phyloP scores from a whole-genome alignment of 1,140 invertebrate species.

The Scaptomyza montana region DNA sequence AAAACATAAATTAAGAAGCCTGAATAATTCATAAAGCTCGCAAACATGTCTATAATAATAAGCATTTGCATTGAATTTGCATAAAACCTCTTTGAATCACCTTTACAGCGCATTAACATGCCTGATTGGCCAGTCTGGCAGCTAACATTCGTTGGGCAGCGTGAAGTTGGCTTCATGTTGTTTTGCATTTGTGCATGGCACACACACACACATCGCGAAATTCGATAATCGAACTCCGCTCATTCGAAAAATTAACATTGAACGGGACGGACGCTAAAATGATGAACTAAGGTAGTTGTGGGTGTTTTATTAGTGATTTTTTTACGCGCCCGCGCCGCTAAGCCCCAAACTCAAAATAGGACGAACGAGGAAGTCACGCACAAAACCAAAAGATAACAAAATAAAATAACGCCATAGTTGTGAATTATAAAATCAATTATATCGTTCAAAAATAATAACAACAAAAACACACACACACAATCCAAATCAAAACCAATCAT shows the following conservation, averaged over 20 bases:
- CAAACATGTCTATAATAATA: neutral
- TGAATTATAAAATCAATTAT: constrained; percentile 35
- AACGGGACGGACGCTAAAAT: constrained; percentile 36
- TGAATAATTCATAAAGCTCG: neutral
- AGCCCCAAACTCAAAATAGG: constrained; percentile 45
- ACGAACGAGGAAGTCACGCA: constrained; percentile 50
- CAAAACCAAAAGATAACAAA: constrained; percentile 27
- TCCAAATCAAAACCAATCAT: constrained; percentile 51
- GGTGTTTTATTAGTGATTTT: constrained; percentile 47
- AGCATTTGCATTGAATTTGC: neutral
- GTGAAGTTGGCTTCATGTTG: constrained; percentile 1
- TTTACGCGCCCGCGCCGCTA: constrained; percentile 50
- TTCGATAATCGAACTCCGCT: constrained; percentile 13
- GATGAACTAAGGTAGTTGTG: constrained; percentile 28
- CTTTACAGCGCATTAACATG: neutral
- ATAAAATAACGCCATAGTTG: constrained; percentile 14
- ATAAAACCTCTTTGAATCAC: neutral
- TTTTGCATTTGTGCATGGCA: neutral
- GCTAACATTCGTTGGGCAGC: neutral
- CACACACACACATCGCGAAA: neutral
- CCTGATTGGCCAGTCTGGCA: constrained; percentile 1
- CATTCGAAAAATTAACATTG: constrained; percentile 40
- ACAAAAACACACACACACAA: constrained; percentile 24
- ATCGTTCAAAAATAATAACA: constrained; percentile 46
- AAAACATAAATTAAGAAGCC: neutral